A percentile compares a stretch with the other conserved stretches of the same genome.
Evolutionary conservation across 2,113 vertebrate species (phyloP).

Genomic region (human): GRCh38 chr2:69744501-69745000

Average conservation of each 20-base stretch:
- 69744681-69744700: not conserved
- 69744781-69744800: not conserved
- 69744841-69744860: not conserved
- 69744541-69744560: not conserved
- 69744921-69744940: not conserved
- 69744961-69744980: not conserved
- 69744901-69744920: not conserved
- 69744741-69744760: not conserved
- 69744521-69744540: not conserved
- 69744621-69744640: not conserved
- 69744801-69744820: not conserved
- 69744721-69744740: not conserved
- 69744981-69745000: too few relatives aligned
- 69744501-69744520: not conserved
- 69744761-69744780: not conserved
- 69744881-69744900: not conserved
- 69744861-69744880: constrained; percentile 3
- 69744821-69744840: not conserved
- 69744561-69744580: not conserved
- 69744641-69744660: not conserved
- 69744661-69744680: not conserved
- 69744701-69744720: not conserved
- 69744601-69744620: not conserved
- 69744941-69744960: not conserved
- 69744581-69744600: not conserved